Evolutionary conservation across 2,797 vertebrate species (phyloP).

Genomic region (Hypotaenidia okinawae): DNA sequence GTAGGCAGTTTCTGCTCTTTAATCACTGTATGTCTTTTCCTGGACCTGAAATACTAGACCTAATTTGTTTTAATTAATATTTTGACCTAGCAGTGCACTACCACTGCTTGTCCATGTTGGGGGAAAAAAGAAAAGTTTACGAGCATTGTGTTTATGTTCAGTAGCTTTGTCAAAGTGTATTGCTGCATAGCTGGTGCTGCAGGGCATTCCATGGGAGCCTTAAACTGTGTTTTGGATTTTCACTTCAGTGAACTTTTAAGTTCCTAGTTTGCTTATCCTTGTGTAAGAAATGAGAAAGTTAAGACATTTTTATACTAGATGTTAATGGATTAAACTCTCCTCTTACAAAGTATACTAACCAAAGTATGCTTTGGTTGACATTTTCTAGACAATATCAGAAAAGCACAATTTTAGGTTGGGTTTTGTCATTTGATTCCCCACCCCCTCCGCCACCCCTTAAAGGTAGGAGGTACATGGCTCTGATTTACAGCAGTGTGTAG

Average conservation of each 20-base stretch:
- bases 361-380: not conserved
- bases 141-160: not conserved
- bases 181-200: not conserved
- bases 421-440: not conserved
- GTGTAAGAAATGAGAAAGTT: not conserved
- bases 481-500: not conserved
- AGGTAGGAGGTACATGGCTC: not conserved
- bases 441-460: not conserved
- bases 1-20: constrained; percentile 69
- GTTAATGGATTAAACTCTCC: not conserved
- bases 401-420: not conserved
- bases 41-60: not conserved
- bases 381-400: not conserved
- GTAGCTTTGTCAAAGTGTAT: not conserved
- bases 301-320: not conserved
- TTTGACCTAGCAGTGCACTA: not conserved
- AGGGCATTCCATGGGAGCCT: not conserved
- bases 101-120: not conserved
- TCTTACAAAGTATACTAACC: not conserved
- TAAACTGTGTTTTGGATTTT: not conserved
- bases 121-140: not conserved
- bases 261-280: not conserved
- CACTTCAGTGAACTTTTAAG: not conserved
- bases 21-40: not conserved
- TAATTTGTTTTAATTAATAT: not conserved